phyloP scores from a whole-genome alignment of 2,797 vertebrate species.

The Anisognathus igniventris region DNA sequence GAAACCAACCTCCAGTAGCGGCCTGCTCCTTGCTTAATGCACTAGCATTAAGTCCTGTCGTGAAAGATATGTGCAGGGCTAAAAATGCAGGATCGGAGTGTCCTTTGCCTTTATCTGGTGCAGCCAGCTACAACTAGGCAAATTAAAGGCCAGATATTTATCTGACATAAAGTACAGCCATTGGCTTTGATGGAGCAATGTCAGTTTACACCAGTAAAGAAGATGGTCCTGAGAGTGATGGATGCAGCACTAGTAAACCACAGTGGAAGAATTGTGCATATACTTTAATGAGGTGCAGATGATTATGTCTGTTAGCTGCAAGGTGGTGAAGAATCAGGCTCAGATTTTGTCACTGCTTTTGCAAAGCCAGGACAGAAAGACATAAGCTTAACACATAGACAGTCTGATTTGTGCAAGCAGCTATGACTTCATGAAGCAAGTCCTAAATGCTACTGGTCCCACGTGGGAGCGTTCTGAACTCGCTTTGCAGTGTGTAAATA shows the following conservation, averaged over 20 bases:
- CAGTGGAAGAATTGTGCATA: neutral
- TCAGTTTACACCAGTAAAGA: neutral
- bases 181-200: neutral
- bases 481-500: neutral
- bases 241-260: neutral
- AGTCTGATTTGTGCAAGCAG: neutral
- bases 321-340: neutral
- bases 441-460: neutral
- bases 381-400: neutral
- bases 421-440: neutral
- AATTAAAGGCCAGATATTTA: neutral
- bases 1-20: constrained; percentile 3
- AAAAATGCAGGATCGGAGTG: neutral
- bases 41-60: neutral
- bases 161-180: neutral
- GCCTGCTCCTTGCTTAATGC: neutral
- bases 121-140: neutral
- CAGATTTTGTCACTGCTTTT: constrained; percentile 22
- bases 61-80: neutral
- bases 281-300: neutral
- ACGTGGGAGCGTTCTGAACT: neutral
- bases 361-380: constrained; percentile 9
- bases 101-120: neutral
- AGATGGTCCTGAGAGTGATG: neutral
- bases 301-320: neutral